Evolutionary conservation across 2,888 invertebrate species (phyloP).

Genomic region (Plebejus argus): DNA sequence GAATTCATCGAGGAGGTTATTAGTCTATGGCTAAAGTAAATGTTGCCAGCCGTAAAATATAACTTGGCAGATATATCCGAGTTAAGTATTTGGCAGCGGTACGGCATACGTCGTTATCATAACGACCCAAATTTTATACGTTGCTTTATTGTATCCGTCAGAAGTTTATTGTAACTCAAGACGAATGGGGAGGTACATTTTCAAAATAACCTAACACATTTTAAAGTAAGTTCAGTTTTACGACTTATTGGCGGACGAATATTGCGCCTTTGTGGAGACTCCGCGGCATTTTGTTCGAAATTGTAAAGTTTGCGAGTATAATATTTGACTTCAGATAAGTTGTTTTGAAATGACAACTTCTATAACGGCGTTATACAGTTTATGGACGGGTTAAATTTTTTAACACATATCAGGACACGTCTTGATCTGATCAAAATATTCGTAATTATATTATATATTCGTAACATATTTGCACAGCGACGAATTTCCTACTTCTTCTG

Average conservation of each 20-base stretch:
- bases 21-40: constrained; percentile 28
- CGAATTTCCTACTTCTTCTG: too few species aligned
- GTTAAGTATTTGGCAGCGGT: constrained; percentile 29
- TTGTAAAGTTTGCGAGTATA: not conserved
- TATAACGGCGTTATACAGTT: too few species aligned
- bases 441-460: too few species aligned
- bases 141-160: constrained; percentile 30
- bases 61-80: constrained; percentile 26
- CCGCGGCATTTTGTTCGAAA: not conserved
- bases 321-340: not conserved
- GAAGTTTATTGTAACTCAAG: constrained; percentile 32
- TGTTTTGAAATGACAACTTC: too few species aligned
- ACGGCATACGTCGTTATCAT: constrained; percentile 35
- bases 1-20: constrained; percentile 8
- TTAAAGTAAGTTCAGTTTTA: constrained; percentile 5
- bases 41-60: constrained; percentile 28
- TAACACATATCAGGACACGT: too few species aligned
- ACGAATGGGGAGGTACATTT: constrained; percentile 18
- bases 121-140: constrained; percentile 39
- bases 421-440: too few species aligned
- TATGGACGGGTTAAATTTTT: too few species aligned
- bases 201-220: constrained; percentile 13
- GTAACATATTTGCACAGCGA: too few species aligned
- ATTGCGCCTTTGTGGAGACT: not conserved
- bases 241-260: not conserved